Percentiles rank a stretch among this genome's conserved stretches.
phyloP scores from a whole-genome alignment of 2,113 vertebrate genomes.

The Psittacula cyanocephala region DNA sequence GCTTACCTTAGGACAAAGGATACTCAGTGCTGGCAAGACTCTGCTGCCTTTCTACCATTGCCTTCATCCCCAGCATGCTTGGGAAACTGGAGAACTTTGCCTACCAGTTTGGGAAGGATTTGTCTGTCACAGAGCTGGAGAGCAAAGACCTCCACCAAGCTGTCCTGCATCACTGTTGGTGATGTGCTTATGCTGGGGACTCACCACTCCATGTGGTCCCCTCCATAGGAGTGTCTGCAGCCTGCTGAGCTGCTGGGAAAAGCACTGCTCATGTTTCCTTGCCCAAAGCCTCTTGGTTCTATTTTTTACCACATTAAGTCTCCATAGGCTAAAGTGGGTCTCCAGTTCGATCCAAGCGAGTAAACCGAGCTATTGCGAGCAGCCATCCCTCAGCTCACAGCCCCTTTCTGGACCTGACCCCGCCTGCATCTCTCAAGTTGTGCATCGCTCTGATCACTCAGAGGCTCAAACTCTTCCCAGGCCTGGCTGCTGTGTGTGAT shows the following conservation, averaged over 20 bases:
- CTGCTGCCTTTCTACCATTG: not conserved
- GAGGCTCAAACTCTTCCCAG: not conserved
- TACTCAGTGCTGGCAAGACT: not conserved
- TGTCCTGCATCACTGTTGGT: rapidly evolving
- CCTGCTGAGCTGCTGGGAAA: not conserved
- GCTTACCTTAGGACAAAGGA: not conserved
- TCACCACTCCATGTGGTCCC: rapidly evolving
- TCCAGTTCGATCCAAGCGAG: not conserved
- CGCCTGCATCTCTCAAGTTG: not conserved
- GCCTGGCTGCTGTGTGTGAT: not conserved
- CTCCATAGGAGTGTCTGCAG: not conserved
- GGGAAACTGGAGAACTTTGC: not conserved
- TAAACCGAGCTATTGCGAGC: not conserved
- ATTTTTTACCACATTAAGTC: not conserved
- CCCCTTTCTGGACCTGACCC: not conserved
- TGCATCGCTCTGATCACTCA: not conserved
- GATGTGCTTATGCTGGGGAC: rapidly evolving
- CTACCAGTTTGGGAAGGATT: not conserved
- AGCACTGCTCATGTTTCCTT: not conserved
- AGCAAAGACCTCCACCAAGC: not conserved
- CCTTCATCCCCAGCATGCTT: not conserved
- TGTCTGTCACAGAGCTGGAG: not conserved
- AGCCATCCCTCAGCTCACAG: rapidly evolving
- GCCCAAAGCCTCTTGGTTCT: not conserved
- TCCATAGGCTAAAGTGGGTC: not conserved